Evolutionary conservation across 2,797 vertebrate species (phyloP).

Genomic region (Anguilla megastoma): DNA sequence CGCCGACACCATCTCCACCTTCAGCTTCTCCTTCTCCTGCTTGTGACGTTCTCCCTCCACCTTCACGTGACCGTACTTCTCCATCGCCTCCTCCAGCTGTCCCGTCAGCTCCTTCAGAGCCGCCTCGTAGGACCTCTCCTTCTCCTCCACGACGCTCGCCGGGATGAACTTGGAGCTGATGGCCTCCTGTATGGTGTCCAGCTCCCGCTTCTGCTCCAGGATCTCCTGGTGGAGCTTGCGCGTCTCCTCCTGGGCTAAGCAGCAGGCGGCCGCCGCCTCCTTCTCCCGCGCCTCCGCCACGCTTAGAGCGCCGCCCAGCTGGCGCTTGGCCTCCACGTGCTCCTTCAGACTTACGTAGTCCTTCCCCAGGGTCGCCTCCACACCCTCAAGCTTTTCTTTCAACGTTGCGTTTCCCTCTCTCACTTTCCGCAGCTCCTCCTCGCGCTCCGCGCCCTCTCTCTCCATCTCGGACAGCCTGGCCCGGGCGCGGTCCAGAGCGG

Average conservation of each 20-base stretch:
- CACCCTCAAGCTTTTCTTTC: constrained; percentile 70
- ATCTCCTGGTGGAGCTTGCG: constrained; percentile 79
- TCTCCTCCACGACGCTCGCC: constrained; percentile 73
- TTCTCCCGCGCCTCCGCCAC: constrained; percentile 65
- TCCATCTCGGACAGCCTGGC: constrained; percentile 74
- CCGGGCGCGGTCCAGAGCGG: constrained; percentile 73
- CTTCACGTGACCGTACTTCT: constrained; percentile 63
- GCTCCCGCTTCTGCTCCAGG: constrained; percentile 85
- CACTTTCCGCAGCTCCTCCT: constrained; percentile 71
- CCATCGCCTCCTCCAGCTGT: constrained; percentile 69
- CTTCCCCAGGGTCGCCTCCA: constrained; percentile 64
- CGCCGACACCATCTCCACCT: constrained; percentile 65
- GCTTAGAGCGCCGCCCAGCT: constrained; percentile 66
- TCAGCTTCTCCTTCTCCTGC: constrained; percentile 74
- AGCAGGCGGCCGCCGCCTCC: constrained; percentile 54
- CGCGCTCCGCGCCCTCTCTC: constrained; percentile 65
- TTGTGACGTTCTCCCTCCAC: constrained; percentile 61
- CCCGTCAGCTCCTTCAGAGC: constrained; percentile 70
- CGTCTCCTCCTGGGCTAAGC: constrained; percentile 74
- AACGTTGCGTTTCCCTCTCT: constrained; percentile 78
- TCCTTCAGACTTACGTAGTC: constrained; percentile 75
- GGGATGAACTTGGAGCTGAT: constrained; percentile 86
- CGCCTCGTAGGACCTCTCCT: constrained; percentile 73
- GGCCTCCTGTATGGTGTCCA: constrained; percentile 90
- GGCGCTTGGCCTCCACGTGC: constrained; percentile 64